Evolutionary conservation across 1,140 invertebrate genomes (phyloP).

Genomic region (Caenorhabditis inopinata): DNA sequence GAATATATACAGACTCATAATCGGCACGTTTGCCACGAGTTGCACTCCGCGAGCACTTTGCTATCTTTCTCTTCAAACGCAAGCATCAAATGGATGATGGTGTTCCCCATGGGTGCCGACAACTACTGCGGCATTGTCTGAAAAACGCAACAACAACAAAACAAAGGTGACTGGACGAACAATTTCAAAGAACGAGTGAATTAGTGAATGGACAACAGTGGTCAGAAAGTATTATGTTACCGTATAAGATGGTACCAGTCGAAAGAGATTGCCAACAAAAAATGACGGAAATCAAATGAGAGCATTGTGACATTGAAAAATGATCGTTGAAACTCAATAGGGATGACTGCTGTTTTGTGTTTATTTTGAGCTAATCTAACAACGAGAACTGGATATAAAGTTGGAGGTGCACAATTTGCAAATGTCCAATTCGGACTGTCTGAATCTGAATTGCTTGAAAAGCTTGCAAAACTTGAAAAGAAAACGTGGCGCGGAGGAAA

Average conservation of each 20-base stretch:
- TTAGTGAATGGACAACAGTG: not conserved
- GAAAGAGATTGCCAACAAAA: not conserved
- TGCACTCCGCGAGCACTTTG: not conserved
- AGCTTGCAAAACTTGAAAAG: too few relatives aligned
- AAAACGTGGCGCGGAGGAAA: too few relatives aligned
- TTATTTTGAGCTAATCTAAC: conserved; percentile 3
- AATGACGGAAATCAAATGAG: too few relatives aligned
- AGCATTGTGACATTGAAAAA: not conserved
- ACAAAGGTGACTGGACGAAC: too few relatives aligned
- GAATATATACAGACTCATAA: conserved; percentile 2
- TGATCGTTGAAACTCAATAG: not conserved
- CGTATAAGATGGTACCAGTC: not conserved
- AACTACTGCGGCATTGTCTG: not conserved
- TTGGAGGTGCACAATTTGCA: not conserved
- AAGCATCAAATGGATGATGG: not conserved
- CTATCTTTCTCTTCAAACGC: not conserved
- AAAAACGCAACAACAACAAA: not conserved
- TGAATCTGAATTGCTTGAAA: too few relatives aligned
- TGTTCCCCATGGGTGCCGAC: not conserved
- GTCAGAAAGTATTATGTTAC: not conserved
- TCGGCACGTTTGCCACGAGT: conserved; percentile 12
- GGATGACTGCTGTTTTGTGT: not conserved
- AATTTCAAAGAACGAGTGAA: not conserved
- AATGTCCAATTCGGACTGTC: not conserved
- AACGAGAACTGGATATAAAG: not conserved